Conservation (phyloP, 2,113 vertebrate genomes). For the Thamnophis sirtalis region DNA sequence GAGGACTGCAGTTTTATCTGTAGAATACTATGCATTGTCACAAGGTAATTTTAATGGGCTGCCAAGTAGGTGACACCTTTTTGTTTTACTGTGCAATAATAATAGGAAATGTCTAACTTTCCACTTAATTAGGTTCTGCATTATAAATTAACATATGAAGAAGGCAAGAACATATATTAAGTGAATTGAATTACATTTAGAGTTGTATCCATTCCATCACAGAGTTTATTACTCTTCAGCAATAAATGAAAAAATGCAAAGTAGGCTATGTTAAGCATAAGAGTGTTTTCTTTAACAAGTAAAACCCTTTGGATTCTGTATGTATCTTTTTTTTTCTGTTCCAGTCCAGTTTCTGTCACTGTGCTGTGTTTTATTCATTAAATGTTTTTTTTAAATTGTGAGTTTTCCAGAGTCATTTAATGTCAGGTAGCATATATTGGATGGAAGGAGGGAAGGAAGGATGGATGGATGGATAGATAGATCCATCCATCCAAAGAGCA, state of each 20-base stretch:
- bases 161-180: not conserved
- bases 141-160: not conserved
- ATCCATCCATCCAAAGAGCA: not conserved
- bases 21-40: not conserved
- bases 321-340: not conserved
- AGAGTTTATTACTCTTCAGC: not conserved
- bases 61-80: not conserved
- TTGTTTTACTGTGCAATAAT: not conserved
- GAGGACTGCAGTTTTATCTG: not conserved
- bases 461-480: not conserved
- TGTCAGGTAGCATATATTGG: not conserved
- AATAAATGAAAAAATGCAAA: not conserved
- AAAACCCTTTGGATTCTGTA: not conserved
- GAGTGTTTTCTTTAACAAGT: not conserved
- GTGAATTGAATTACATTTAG: not conserved
- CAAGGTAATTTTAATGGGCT: not conserved
- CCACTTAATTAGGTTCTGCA: not conserved
- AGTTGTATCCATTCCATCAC: not conserved
- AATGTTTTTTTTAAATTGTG: not conserved
- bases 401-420: not conserved
- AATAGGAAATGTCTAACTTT: not conserved
- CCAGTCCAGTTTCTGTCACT: not conserved
- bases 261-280: not conserved
- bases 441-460: not conserved
- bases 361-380: not conserved